A percentile compares a stretch with the other conserved stretches of the same genome.
These are phyloP conservation scores for Ectropis crepuscularia DNA, from an alignment of 2,888 invertebrate species.

Conservation along the genomic window DNA sequence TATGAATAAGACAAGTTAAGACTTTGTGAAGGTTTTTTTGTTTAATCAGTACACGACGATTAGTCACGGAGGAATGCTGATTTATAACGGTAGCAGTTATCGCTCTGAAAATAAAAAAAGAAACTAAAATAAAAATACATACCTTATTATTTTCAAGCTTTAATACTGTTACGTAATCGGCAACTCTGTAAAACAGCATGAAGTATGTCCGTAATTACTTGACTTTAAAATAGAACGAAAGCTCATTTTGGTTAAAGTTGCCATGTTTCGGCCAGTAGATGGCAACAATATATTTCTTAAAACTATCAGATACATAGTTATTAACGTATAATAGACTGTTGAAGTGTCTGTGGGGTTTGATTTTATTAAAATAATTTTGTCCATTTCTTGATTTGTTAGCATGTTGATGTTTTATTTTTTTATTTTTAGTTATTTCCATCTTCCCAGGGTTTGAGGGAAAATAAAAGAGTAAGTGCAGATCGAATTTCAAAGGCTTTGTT, in stretches of 20 bases:
- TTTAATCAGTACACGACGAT: no score
- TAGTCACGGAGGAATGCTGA: no score
- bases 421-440: slow-evolving; percentile 81
- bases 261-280: neutral
- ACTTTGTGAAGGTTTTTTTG: no score
- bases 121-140: no score
- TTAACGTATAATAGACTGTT: neutral
- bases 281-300: neutral
- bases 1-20: no score
- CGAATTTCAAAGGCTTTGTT: slow-evolving; percentile 65
- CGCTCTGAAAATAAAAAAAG: no score
- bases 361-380: slow-evolving; percentile 21
- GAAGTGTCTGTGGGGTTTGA: slow-evolving; percentile 21
- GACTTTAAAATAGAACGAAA: slow-evolving; percentile 3
- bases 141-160: no score
- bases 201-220: slow-evolving; percentile 7
- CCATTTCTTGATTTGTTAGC: slow-evolving; percentile 38
- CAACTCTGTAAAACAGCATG: no score
- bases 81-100: no score
- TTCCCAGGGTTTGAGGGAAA: slow-evolving; percentile 74
- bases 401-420: slow-evolving; percentile 59
- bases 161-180: no score
- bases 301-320: slow-evolving; percentile 8
- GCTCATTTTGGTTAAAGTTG: neutral
- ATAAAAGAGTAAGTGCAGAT: slow-evolving; percentile 76